Evolutionary conservation across 2,888 invertebrate species (phyloP).

Genomic region (Pachymerium ferrugineum): DNA sequence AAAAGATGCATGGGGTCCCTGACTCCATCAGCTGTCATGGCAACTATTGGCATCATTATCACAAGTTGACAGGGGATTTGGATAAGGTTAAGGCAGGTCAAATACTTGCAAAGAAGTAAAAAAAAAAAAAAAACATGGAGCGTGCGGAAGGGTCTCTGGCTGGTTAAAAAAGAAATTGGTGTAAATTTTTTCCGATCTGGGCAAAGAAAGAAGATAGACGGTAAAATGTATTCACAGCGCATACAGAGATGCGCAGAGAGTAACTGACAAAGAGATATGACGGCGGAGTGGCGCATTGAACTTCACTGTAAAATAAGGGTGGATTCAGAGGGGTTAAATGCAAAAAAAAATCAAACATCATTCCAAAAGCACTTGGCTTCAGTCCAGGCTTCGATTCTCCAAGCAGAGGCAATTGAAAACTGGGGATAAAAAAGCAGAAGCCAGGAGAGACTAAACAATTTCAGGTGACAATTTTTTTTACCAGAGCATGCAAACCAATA

Average conservation of each 20-base stretch:
- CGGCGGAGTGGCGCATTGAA: conserved; percentile 3
- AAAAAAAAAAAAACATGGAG: neutral
- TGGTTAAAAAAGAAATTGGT: too few relatives aligned
- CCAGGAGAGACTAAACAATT: conserved; percentile 15
- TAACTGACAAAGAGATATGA: neutral
- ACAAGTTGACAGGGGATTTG: conserved; percentile 15
- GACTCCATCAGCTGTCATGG: neutral
- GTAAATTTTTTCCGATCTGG: too few relatives aligned
- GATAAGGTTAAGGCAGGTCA: neutral
- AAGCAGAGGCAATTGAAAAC: conserved; percentile 19
- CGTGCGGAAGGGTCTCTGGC: too few relatives aligned
- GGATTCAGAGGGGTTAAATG: conserved; percentile 14
- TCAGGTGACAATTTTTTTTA: neutral
- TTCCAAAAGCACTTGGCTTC: conserved; percentile 15
- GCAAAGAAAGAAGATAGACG: too few relatives aligned
- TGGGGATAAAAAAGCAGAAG: conserved; percentile 9
- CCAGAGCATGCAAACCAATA: neutral
- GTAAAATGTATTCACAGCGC: too few relatives aligned
- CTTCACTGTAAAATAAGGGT: neutral
- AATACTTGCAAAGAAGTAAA: neutral
- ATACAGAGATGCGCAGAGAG: too few relatives aligned
- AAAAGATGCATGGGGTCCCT: neutral
- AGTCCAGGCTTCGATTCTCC: conserved; percentile 3
- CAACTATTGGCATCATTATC: conserved; percentile 21
- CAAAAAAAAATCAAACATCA: conserved; percentile 12